phyloP scores from a whole-genome alignment of 1,140 invertebrate genomes.

The Caerostris darwini region DNA sequence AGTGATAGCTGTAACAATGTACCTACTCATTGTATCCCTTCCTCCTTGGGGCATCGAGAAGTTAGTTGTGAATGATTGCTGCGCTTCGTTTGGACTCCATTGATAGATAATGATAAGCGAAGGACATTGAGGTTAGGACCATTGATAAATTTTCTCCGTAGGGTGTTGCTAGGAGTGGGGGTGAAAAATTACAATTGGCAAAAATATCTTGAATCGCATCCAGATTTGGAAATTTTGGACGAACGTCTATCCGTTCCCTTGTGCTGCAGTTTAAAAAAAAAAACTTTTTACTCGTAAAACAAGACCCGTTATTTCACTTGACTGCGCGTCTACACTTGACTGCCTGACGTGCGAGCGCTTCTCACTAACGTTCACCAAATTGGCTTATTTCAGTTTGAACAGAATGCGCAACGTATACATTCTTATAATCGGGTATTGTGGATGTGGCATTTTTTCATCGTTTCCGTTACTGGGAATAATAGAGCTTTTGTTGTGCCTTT shows the following conservation, averaged over 20 bases:
- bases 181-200: too few species aligned
- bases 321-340: too few species aligned
- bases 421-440: slow-evolving; percentile 5
- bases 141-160: not conserved
- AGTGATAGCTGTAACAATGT: slow-evolving; percentile 5
- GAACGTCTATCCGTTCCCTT: too few species aligned
- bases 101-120: not conserved
- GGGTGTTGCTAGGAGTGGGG: not conserved
- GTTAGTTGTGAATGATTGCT: not conserved
- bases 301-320: too few species aligned
- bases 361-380: too few species aligned
- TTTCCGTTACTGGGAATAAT: not conserved
- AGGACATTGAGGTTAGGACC: not conserved
- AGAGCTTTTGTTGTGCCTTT: not conserved
- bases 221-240: too few species aligned
- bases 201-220: too few species aligned
- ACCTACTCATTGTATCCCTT: not conserved
- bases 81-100: not conserved
- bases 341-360: too few species aligned
- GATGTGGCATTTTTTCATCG: not conserved
- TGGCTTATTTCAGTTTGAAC: too few species aligned
- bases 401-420: too few species aligned
- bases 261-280: too few species aligned
- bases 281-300: too few species aligned
- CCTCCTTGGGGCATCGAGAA: not conserved